Evolutionary conservation across 2,797 vertebrate species (phyloP).

Genomic region (Sparidentex hasta): DNA sequence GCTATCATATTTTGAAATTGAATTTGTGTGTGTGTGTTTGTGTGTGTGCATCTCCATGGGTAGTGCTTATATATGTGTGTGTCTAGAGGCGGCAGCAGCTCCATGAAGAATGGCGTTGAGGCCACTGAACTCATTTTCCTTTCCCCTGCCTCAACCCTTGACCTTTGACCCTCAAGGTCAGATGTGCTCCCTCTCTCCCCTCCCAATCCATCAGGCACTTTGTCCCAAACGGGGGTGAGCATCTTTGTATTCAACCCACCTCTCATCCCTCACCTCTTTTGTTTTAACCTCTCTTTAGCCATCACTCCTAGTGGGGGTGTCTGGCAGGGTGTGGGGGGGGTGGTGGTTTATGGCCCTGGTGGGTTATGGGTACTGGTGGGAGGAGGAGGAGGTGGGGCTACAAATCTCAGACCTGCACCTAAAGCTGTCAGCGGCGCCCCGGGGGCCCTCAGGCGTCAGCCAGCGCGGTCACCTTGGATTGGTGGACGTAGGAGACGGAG

Average conservation of each 20-base stretch:
- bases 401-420: conserved; percentile 87
- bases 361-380: conserved; percentile 78
- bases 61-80: conserved; percentile 17
- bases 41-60: conserved; percentile 22
- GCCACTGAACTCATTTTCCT: conserved; percentile 85
- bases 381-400: conserved; percentile 72
- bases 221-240: conserved; percentile 57
- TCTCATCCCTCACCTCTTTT: conserved; percentile 75
- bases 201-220: conserved; percentile 71
- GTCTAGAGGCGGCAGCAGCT: conserved; percentile 45
- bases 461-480: conserved; percentile 87
- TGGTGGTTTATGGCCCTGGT: conserved; percentile 80
- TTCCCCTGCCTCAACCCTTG: conserved; percentile 77
- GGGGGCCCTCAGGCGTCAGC: conserved; percentile 76
- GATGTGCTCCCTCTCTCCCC: conserved; percentile 46
- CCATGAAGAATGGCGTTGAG: conserved; percentile 70
- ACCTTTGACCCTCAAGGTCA: conserved; percentile 82
- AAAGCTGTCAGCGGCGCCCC: conserved; percentile 86
- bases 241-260: conserved; percentile 57
- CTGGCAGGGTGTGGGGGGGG: conserved; percentile 12
- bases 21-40: conserved; percentile 3
- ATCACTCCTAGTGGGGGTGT: conserved; percentile 72
- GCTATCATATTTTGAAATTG: no score
- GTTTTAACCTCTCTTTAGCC: conserved; percentile 88
- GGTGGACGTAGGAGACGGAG: conserved; percentile 67